Evolutionary conservation across 2,888 invertebrate species (phyloP), one percentile per base, ranked within the genome.

Genomic region (Plagodis pulveraria): DNA sequence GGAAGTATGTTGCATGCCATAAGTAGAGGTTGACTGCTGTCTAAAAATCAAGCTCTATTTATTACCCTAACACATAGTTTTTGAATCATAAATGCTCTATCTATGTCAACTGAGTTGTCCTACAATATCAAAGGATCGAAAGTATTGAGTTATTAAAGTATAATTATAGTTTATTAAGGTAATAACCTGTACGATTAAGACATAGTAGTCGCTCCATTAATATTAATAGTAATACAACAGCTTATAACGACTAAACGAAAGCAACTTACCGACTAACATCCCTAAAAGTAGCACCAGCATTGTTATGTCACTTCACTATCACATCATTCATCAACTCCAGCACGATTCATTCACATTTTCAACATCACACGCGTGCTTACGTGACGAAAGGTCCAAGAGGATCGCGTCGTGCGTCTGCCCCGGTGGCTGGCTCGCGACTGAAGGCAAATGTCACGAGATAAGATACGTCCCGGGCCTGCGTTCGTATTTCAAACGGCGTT

Each of bases 221-320:
- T 41, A 8, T 36, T 36, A 1, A 6, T 4, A 9, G 36, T 6
- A 41, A 5, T 6, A 41, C 36, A 12, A 38, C 38, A 48, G 48
- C 41, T 42, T 42, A 42, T 34, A 9, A 34, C 9, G 34, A 2
- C n/a, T 2, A 33, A 34, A n/a, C 22, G 40, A 40, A 33, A 36
- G 32, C 5, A 12, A 50, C 60, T 61, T 38, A 61, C 60, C 60
- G 56, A 61, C 52, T 45, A 61, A 56, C 60, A 61, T 61, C 45
- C 56, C 60, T 56, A 61, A 56, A 42, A 61, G 60, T 56, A 61
- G 40, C 60, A 61, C 60, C 44, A 61, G 36, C 60, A 61, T 61
- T 61, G 44, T 61, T 36, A 35, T 44, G 48, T 61, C 60, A 61
- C 60, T 45, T 10, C 60, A 60, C 60, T 45, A 60, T 60, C 60